Evolutionary conservation across 1,140 invertebrate species (phyloP).

Genomic region (Scaptomyza montana): DNA sequence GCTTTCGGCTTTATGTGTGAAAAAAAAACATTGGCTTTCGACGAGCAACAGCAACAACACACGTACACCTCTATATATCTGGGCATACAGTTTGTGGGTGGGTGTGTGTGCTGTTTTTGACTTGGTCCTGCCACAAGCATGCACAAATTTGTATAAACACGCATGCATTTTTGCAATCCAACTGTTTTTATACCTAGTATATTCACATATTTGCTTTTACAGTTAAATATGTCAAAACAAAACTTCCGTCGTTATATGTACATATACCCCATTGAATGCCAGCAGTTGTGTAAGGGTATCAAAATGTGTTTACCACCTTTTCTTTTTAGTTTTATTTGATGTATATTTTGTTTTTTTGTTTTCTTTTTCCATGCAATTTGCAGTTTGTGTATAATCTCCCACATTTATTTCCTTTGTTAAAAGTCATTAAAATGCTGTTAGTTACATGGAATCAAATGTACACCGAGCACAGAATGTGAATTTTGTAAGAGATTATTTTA

Average conservation of each 20-base stretch:
- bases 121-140: slow-evolving; percentile 14
- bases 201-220: slow-evolving; percentile 9
- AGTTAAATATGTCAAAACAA: not conserved
- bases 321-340: not conserved
- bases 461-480: not conserved
- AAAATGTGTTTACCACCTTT: slow-evolving; percentile 9
- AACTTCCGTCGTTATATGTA: not conserved
- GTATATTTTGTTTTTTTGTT: not conserved
- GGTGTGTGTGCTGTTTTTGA: slow-evolving; percentile 6
- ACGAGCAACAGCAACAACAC: not conserved
- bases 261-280: not conserved
- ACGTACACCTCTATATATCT: too few species aligned
- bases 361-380: slow-evolving; percentile 3
- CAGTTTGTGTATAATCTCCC: not conserved
- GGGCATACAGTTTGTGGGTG: too few species aligned
- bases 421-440: slow-evolving; percentile 17
- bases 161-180: slow-evolving; percentile 5
- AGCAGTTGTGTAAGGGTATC: not conserved
- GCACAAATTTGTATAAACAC: slow-evolving; percentile 7
- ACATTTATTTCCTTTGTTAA: slow-evolving; percentile 12
- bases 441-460: slow-evolving; percentile 5
- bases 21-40: slow-evolving; percentile 46
- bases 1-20: slow-evolving; percentile 22
- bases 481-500: not conserved
- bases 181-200: slow-evolving; percentile 2